Base-by-base conservation (phyloP, 2,113 vertebrate species). In the Forbesichthys agassizii region DNA sequence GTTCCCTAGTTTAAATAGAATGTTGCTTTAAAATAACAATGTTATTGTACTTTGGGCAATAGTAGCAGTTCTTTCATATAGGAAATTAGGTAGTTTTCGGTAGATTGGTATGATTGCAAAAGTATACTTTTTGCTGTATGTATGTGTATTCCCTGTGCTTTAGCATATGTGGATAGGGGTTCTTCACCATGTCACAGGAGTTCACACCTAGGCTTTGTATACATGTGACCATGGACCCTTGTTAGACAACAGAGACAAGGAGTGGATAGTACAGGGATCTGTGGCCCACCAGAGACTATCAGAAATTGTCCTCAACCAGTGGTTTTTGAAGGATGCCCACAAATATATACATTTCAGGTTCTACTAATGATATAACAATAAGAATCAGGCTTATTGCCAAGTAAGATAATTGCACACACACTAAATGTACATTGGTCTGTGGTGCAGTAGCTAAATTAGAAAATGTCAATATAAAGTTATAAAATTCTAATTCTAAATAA, bases 331-430 rank as follows among this genome's bases (percentile, higher is more conserved):
- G 27, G 18, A 14, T 3, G 12, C 49, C 6, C 16, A 57, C 42
- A 68, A 68, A 14, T 59, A 48, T 48, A 14, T 68, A 3, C 7
- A 0, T 58, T 68, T 68, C 10, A 68, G 55, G 66, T 68, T 16
- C 16, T 16, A 16, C 16, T 16, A 16, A 16, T 16, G 16, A 16
- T 16, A 16, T 16, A 16, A 16, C 16, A 16, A 16, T 16, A 16
- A 16, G 16, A 16, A 16, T 16, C 16, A 16, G 16, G 16, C 16
- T 16, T 16, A 16, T 16, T 16, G 16, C 16, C 16, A 16, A 16
- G 16, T 16, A 16, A 16, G 16, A 16, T 16, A 16, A 16, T 16
- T 16, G 16, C 16, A 16, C 16, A 16, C 16, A 16, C 16, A 16
- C 16, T 16, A 16, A 16, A 16, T 16, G 16, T 16, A 16, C 16